Base-by-base conservation (phyloP, 2,113 vertebrate species). In the Serinus canaria region DNA sequence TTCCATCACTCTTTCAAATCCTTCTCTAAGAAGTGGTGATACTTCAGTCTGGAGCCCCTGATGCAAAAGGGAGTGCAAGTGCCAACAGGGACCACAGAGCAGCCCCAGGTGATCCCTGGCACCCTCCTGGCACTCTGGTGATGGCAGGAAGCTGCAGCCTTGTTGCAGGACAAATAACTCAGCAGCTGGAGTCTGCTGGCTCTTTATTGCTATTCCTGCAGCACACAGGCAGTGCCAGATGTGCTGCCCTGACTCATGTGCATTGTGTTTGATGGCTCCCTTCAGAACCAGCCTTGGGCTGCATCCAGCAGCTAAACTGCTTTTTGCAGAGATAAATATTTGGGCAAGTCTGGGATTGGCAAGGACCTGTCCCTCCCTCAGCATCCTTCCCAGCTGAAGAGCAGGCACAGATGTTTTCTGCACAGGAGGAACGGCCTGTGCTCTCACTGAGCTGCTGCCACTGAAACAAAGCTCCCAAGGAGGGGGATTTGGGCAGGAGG, bases 141-240 rank as follows among this genome's bases (percentile, higher is more conserved):
- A 13, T 13, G n/a, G 37, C 8, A 70, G 88, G 81, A 68, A 63
- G n/a, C 78, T 80, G 70, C 81, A 95, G 95, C 83, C 66, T 72
- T 25, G 37, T 2, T 53, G 74, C 74, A 58, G 87, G 22, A 76
- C 83, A 52, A 55, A 55, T 4, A 90, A 12, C 72, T 49, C 89
- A 33, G 58, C 92, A 95, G 87, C 87, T 97, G 94, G 73, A 41
- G 56, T 37, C 81, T 22, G 19, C 63, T 67, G 87, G 60, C 72
- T 84, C 49, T 63, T 73, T 79, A 47, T 93, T 96, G 77, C 1
- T 73, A 14, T 58, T 64, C 74, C 79, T 64, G 0, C 94, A 75
- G 92, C 77, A 55, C 41, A 8, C 83, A 69, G 92, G 60, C 88
- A 46, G 13, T 52, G 68, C 93, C 96, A 96, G 90, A 88, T 91